Base-by-base conservation (phyloP, 2,888 invertebrate species). In the Argynnis bischoffii region DNA sequence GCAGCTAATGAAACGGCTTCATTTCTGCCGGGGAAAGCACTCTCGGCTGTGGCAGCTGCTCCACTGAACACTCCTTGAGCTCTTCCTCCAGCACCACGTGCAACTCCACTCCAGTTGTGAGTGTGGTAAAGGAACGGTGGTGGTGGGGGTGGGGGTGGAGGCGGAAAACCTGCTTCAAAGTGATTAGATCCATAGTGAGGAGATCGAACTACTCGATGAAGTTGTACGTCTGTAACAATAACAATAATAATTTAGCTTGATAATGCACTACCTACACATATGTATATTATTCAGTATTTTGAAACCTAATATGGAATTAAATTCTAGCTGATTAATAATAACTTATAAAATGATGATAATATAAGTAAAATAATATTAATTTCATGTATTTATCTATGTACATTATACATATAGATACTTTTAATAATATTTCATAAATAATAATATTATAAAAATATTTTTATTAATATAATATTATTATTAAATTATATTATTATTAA, bases 81-180 rank as follows among this genome's bases (percentile, higher is more conserved):
- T 3, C 72, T 61, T 2, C 87, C 87, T 56, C 79, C 77, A 46
- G 75, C 47, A 21, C 75, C 77, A 63, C 81, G 81, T 13, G 83
- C 73, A 13, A 83, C 69, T 2, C 88, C 89, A 26, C 82, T 84
- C 88, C 88, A 88, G 56, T 89, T 83, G n/a, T 82, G 80, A 0
- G 87, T 79, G 35, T 74, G 83, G 72, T 84, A 86, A 41, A 78
- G 68, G 35, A 78, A 74, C 35, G 79, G 78, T 6, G 78, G 77
- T 6, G 76, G 69, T 50, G 64, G 72, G 3, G 71, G 73, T 13
- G 75, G 74, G 6, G 73, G 69, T 14, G 71, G 73, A 13, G 69
- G 67, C 2, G 55, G 73, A 2, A 69, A 72, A 14, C 71, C 74
- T n/a, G 69, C 65, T 16, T 31, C 53, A 48, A 59, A 53, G 21